phyloP scores from a whole-genome alignment of 2,113 vertebrate genomes.

The Otus sunia region DNA sequence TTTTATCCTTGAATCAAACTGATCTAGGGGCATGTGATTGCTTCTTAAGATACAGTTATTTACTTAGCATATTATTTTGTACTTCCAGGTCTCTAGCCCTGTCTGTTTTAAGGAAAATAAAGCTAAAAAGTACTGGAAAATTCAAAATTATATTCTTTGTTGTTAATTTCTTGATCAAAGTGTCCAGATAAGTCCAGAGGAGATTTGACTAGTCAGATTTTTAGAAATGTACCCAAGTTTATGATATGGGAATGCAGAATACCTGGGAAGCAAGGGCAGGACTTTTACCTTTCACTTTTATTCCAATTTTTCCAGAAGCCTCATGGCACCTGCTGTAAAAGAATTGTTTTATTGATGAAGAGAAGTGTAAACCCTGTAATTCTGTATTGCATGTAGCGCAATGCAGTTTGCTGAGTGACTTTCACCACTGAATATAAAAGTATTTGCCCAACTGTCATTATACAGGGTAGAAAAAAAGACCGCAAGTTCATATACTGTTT shows the following conservation, averaged over 20 bases:
- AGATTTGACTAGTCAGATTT: neutral
- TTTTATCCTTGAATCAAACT: neutral
- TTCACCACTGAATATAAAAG: conserved; percentile 12
- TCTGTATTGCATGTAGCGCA: neutral
- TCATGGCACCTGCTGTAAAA: neutral
- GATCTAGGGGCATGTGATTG: neutral
- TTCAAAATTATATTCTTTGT: neutral
- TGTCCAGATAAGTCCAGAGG: neutral
- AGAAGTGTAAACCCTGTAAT: neutral
- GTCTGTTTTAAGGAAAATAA: neutral
- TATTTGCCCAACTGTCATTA: conserved; percentile 14
- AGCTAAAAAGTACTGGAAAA: neutral
- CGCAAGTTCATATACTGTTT: neutral
- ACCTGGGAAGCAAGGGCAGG: neutral
- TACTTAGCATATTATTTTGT: neutral
- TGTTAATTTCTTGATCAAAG: neutral
- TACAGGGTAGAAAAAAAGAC: neutral
- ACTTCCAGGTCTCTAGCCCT: neutral
- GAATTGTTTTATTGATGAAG: neutral
- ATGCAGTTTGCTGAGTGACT: neutral
- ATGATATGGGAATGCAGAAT: neutral
- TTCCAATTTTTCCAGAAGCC: neutral
- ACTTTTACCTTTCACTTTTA: neutral
- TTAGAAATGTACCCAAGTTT: neutral
- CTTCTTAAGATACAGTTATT: neutral